phyloP scores from a whole-genome alignment of 2,888 invertebrate species.

The Andrena praecox region DNA sequence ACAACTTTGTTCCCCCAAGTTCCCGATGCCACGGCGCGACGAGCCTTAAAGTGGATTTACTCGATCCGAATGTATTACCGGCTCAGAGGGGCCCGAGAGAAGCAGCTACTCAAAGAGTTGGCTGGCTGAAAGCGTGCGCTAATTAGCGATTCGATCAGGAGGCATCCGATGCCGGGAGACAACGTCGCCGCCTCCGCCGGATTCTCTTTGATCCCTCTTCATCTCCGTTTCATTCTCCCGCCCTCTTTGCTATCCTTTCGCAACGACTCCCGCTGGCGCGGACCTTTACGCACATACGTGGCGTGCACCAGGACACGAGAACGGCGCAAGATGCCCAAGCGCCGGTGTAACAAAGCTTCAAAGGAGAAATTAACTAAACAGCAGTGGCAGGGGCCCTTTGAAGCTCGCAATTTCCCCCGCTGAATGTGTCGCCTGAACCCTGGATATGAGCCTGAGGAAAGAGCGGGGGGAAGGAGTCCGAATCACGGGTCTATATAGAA shows the following conservation, averaged over 20 bases:
- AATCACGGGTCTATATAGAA: no score
- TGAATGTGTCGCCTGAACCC: conserved; percentile 27
- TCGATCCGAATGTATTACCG: conserved; percentile 73
- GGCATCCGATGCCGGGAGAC: conserved; percentile 68
- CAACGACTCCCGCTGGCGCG: conserved; percentile 31
- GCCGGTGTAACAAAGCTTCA: conserved; percentile 54
- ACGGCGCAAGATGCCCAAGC: conserved; percentile 44
- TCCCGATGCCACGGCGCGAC: conserved; percentile 42
- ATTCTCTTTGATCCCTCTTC: conserved; percentile 69
- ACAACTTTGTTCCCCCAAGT: conserved; percentile 57
- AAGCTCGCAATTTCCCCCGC: conserved; percentile 34
- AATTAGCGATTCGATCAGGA: conserved; percentile 74
- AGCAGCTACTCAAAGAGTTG: conserved; percentile 70
- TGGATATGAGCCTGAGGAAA: neutral
- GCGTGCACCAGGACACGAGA: conserved; percentile 1
- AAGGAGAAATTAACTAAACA: conserved; percentile 53
- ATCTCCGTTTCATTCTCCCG: conserved; percentile 67
- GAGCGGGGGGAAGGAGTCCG: neutral
- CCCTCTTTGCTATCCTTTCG: conserved; percentile 52
- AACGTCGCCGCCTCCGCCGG: conserved; percentile 64
- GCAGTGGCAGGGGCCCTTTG: conserved; percentile 12
- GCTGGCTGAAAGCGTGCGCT: conserved; percentile 62
- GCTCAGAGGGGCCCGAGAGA: conserved; percentile 21
- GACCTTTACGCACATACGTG: conserved; percentile 18
- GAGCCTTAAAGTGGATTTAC: conserved; percentile 71